Evolutionary conservation across 2,797 vertebrate genomes (phyloP).

Genomic region (Fratercula arctica): DNA sequence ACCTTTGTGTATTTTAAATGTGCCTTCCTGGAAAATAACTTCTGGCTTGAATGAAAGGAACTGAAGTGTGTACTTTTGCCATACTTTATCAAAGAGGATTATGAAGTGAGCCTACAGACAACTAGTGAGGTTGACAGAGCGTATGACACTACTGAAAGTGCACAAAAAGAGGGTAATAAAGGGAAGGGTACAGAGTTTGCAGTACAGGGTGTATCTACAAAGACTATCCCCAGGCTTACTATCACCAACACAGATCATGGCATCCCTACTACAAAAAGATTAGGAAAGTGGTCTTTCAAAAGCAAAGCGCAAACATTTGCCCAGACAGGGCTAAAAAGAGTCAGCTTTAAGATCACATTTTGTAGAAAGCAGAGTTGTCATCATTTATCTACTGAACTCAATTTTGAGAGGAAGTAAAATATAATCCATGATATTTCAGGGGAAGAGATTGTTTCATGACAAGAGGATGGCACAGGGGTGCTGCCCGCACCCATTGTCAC

Average conservation of each 20-base stretch:
- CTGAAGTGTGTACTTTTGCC: background rate
- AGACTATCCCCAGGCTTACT: background rate
- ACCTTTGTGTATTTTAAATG: background rate
- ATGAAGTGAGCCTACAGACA: conserved; percentile 1
- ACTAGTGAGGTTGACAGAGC: background rate
- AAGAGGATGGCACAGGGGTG: background rate
- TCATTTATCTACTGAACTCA: background rate
- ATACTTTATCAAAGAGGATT: conserved; percentile 18
- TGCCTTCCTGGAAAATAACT: conserved; percentile 15
- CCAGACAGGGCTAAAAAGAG: background rate
- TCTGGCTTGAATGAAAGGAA: conserved; percentile 1
- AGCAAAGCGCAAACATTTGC: background rate
- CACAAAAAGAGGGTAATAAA: background rate
- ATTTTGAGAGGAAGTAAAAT: background rate
- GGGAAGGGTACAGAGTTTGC: background rate
- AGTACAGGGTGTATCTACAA: background rate
- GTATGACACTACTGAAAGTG: background rate
- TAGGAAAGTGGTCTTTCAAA: background rate
- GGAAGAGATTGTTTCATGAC: background rate
- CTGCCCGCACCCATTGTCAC: background rate
- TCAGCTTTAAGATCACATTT: background rate
- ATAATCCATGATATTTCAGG: background rate
- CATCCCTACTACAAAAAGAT: background rate
- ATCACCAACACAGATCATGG: background rate
- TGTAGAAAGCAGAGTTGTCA: background rate